Evolutionary conservation across 2,113 vertebrate species (phyloP).

Genomic region (Nematolebias whitei): DNA sequence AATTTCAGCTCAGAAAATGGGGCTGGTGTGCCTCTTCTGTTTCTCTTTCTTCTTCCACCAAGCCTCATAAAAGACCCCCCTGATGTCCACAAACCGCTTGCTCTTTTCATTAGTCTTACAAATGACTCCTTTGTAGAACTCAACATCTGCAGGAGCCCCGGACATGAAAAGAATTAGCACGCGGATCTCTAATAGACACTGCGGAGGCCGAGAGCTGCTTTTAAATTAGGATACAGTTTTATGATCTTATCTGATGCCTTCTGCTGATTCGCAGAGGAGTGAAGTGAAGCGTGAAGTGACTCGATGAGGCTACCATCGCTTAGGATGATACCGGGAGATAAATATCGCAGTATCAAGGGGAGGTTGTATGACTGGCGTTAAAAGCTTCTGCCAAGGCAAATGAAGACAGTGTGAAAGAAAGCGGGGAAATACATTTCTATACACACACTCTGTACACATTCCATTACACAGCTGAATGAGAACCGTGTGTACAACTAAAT

Average conservation of each 20-base stretch:
- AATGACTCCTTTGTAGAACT: constrained; percentile 82
- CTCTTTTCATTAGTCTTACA: constrained; percentile 84
- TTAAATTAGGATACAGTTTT: constrained; percentile 82
- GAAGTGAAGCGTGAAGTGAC: constrained; percentile 73
- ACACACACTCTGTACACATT: constrained; percentile 71
- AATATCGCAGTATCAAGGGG: constrained; percentile 76
- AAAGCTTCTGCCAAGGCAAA: constrained; percentile 74
- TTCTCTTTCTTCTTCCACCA: constrained; percentile 71
- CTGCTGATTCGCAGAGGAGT: constrained; percentile 73
- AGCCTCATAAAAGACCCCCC: constrained; percentile 76
- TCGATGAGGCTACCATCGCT: constrained; percentile 78
- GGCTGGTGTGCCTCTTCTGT: constrained; percentile 63
- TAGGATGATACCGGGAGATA: constrained; percentile 80
- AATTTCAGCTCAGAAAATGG: constrained; percentile 74
- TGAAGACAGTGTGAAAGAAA: constrained; percentile 68
- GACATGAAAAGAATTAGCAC: constrained; percentile 85
- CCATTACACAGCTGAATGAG: constrained; percentile 80
- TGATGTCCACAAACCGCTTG: constrained; percentile 78
- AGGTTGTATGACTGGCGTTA: constrained; percentile 78
- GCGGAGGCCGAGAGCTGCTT: constrained; percentile 68
- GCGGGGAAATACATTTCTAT: constrained; percentile 67
- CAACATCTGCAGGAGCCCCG: constrained; percentile 76
- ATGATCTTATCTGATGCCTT: constrained; percentile 80
- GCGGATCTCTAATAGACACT: constrained; percentile 79
- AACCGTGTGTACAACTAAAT: constrained; percentile 76